A percentile compares a stretch with the other conserved stretches of the same genome.
Evolutionary conservation across 2,113 vertebrate species (phyloP).

Genomic region (Prietella phreatophila): DNA sequence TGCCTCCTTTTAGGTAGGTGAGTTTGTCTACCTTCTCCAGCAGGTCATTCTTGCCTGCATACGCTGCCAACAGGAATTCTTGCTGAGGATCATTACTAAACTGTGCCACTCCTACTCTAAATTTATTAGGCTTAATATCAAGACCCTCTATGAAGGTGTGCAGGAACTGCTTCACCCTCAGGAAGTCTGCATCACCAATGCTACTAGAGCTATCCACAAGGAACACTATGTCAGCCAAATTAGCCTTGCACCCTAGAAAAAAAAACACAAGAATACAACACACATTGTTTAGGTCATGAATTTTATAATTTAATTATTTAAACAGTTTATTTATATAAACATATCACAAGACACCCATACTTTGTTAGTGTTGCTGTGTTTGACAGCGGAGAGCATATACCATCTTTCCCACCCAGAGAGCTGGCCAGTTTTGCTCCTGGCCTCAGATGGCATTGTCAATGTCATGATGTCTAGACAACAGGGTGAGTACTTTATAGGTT

Average conservation of each 20-base stretch:
- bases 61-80: constrained; percentile 74
- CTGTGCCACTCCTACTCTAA: constrained; percentile 75
- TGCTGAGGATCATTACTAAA: constrained; percentile 66
- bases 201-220: constrained; percentile 78
- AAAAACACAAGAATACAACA: constrained; percentile 10
- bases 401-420: neutral
- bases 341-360: neutral
- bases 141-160: constrained; percentile 65
- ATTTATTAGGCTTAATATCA: constrained; percentile 69
- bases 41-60: constrained; percentile 65
- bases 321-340: neutral
- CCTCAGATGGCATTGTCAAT: neutral
- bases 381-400: neutral
- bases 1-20: constrained; percentile 65
- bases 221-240: constrained; percentile 77
- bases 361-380: neutral
- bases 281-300: neutral
- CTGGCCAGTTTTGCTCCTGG: neutral
- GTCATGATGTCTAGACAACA: neutral
- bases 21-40: constrained; percentile 67
- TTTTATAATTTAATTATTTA: neutral
- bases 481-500: neutral
- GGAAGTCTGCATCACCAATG: constrained; percentile 69
- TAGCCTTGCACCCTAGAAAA: constrained; percentile 70
- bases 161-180: constrained; percentile 73